Conservation (phyloP, 2,113 vertebrate genomes). For the Spea multiplicata region DNA sequence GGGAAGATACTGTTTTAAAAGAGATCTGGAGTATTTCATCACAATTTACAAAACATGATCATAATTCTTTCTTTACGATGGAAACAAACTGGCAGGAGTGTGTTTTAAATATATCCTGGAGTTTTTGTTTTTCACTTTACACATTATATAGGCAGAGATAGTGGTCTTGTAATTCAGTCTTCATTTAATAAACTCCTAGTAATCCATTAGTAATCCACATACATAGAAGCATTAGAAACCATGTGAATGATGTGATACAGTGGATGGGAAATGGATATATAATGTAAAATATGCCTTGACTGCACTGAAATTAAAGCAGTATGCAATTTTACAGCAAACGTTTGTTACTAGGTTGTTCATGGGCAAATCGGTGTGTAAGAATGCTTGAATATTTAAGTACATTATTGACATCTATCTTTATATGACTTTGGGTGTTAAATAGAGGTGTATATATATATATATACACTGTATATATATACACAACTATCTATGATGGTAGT, state of each 20-base stretch:
- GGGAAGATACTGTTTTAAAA: constrained; percentile 43
- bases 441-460: no score
- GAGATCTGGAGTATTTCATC: constrained; percentile 46
- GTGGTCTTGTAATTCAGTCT: constrained; percentile 16
- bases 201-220: constrained; percentile 3
- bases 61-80: constrained; percentile 45
- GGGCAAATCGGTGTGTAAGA: no score
- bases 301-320: no score
- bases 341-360: no score
- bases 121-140: constrained; percentile 33
- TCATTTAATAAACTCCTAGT: constrained; percentile 19
- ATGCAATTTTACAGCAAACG: no score
- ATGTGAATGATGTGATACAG: neutral
- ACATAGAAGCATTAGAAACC: neutral
- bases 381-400: no score
- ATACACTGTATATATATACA: no score
- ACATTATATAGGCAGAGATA: constrained; percentile 5
- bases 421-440: no score
- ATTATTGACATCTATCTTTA: no score
- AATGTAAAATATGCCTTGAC: no score
- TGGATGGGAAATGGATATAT: no score
- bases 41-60: constrained; percentile 49
- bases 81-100: constrained; percentile 24
- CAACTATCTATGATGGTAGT: no score
- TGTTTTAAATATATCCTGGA: constrained; percentile 32